A percentile compares a stretch with the other conserved stretches of the same genome.
Evolutionary conservation across 2,888 invertebrate species (phyloP).

Genomic region (Tolmerus cingulatus): DNA sequence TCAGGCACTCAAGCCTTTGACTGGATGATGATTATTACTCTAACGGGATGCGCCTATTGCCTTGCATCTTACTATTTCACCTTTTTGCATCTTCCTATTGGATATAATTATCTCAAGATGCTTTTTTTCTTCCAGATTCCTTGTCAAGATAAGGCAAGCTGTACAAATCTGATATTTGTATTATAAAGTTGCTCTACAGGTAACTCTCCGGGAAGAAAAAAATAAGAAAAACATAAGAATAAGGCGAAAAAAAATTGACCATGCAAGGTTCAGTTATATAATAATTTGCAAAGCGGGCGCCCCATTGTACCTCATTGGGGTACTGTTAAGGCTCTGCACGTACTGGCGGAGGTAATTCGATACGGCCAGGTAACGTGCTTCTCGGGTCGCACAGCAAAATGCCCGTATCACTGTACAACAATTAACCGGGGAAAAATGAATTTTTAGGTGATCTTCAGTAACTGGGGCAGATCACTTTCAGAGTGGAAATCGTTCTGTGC

Average conservation of each 20-base stretch:
- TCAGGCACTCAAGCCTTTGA: not conserved
- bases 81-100: not conserved
- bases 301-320: conserved; percentile 1
- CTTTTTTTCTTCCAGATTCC: not conserved
- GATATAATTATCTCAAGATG: conserved; percentile 12
- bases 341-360: conserved; percentile 10
- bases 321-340: conserved; percentile 12
- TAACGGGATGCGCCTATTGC: conserved; percentile 32
- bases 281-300: conserved; percentile 2
- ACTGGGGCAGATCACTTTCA: conserved; percentile 21
- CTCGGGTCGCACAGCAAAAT: not conserved
- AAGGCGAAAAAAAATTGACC: not conserved
- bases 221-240: not conserved
- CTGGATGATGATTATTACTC: conserved; percentile 14
- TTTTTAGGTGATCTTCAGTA: conserved; percentile 26
- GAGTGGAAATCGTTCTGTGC: not conserved
- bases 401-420: conserved; percentile 13
- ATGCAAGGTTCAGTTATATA: conserved; percentile 27
- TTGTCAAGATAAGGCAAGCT: conserved; percentile 1
- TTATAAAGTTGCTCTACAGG: not conserved
- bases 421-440: conserved; percentile 9
- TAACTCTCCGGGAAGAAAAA: not conserved
- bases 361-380: conserved; percentile 8
- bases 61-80: conserved; percentile 6
- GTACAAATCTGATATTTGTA: not conserved